Evolutionary conservation across 2,797 vertebrate genomes (phyloP), one percentile per base, ranked within the genome.

Genomic region (Sitta carolinensis): DNA sequence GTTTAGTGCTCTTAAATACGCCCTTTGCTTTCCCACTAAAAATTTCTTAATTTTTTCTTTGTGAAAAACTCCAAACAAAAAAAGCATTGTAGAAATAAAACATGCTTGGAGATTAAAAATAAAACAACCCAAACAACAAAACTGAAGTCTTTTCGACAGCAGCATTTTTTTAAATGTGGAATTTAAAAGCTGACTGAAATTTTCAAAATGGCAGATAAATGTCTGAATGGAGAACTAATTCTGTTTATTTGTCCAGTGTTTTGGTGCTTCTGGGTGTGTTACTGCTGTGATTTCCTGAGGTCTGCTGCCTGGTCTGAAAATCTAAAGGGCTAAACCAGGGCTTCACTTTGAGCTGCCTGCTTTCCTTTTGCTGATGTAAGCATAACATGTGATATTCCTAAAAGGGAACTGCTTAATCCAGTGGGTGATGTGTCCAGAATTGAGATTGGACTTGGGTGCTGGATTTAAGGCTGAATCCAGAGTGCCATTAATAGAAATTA

Each of bases 291-390:
- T 85, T 83, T 81, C 74, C 79, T 34, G 51, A 70, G 66, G 90
- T 69, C 80, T 87, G 84, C 81, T 96, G 54, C 75, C 32, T 89
- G 70, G 57, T 91, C 92, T 91, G 83, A 85, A 92, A 89, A 90
- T 43, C 48, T 83, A 66, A 94, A 68, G 54, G 94, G 79, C 89
- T 94, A 85, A 85, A 93, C 80, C 76, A 34, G 30, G 67, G n/a
- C 83, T 92, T 88, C 77, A 57, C 45, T 75, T 87, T 10, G 63
- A 64, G 22, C 68, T 81, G 74, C 73, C 23, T 58, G 81, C 70
- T 93, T 94, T 70, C 22, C 50, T 66, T 77, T 17, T 47, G 68
- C 10, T 20, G 11, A 19, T 40, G 36, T 9, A 83, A 14, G 3
- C 34, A 5, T 16, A 6, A 64, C 55, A 55, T 25, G 30, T 25